Evolutionary conservation across 2,797 vertebrate species (phyloP), one percentile per base, ranked within the genome.

Genomic region (Xerus rutilus): DNA sequence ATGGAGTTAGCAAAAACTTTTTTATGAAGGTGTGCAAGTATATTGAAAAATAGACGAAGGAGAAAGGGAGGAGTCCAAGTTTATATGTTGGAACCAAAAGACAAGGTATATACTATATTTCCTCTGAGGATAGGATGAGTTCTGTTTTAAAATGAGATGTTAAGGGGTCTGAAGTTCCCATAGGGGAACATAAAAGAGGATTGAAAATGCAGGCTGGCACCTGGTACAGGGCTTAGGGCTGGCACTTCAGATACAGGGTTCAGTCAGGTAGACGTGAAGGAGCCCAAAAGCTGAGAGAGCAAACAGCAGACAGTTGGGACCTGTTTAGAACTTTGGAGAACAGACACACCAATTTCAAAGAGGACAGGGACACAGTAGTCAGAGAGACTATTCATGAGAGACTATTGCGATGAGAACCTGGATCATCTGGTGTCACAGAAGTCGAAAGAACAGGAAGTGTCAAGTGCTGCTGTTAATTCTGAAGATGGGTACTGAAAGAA

Each of bases 401-500:
- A n/a, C n/a, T n/a, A n/a, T n/a, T 65, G 9, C 23, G 32, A 1
- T 3, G 32, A 92, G 65, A 85, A 54, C 0, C 15, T 54, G 83
- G 74, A 13, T 35, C 32, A 11, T 47, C 13, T 30, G 39, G 7
- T 59, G 52, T 73, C 20, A 7, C 43, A 77, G 81, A 84, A 65
- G 28, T 93, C 86, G 91, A 89, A 85, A 98, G 96, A 94, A 57
- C 69, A 95, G 95, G 97, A 95, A 73, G 11, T 47, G 20, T 20
- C 21, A 30, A 35, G 39, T 72, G 43, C 43, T 79, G 30, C 82
- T 86, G 7, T 30, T 49, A 79, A 43, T 69, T 52, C 59, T 86
- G 45, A 57, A 70, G 14, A n/a, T 28, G 74, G 47, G 21, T 45
- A 59, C 15, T 64, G 45, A 47, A 64, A 54, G 74, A 77, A 64